phyloP scores from a whole-genome alignment of 2,113 vertebrate genomes.

The Cyanoderma ruficeps region DNA sequence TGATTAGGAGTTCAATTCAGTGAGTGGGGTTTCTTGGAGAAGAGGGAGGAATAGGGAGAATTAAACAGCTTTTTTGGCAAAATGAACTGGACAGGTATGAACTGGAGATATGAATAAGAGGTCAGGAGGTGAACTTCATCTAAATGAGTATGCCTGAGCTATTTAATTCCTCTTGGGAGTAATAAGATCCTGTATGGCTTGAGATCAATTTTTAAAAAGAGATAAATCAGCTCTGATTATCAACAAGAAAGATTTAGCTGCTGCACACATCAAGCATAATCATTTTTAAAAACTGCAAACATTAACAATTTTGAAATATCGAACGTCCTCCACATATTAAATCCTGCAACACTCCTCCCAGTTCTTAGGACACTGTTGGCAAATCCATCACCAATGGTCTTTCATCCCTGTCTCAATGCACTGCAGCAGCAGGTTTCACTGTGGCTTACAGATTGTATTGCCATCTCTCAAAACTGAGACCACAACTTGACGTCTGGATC shows the following conservation, averaged over 20 bases:
- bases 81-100: background rate
- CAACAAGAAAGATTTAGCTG: conserved; percentile 28
- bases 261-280: background rate
- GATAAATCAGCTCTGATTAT: conserved; percentile 33
- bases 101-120: background rate
- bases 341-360: background rate
- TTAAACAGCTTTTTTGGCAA: background rate
- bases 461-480: background rate
- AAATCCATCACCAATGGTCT: background rate
- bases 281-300: conserved; percentile 7
- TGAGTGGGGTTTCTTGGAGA: background rate
- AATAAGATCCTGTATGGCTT: background rate
- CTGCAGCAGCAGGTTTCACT: background rate
- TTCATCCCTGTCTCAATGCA: background rate
- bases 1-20: background rate
- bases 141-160: background rate
- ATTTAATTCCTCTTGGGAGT: conserved; percentile 13
- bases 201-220: conserved; percentile 44
- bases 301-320: conserved; percentile 18
- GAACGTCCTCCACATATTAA: background rate
- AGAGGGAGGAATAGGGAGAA: background rate
- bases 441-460: background rate
- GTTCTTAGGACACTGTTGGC: background rate
- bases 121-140: background rate
- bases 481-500: background rate